Evolutionary conservation across 2,797 vertebrate species (phyloP).

Genomic region (Hydrophis major): DNA sequence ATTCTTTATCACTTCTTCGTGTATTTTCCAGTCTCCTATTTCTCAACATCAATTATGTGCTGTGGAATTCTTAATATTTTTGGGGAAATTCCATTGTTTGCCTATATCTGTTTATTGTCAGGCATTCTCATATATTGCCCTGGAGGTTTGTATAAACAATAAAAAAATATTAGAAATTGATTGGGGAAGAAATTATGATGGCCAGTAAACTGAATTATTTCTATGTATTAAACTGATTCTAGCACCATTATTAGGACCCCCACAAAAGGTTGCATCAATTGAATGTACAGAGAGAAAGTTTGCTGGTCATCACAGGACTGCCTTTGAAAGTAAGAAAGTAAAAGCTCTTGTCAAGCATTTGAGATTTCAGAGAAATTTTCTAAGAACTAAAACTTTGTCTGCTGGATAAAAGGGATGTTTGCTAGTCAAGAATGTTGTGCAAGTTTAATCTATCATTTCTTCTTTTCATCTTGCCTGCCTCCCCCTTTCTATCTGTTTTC

Average conservation of each 20-base stretch:
- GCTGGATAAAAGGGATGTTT: constrained; percentile 40
- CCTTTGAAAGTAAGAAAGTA: constrained; percentile 42
- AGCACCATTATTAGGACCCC: constrained; percentile 39
- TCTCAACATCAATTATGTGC: constrained; percentile 11
- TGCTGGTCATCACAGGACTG: constrained; percentile 7
- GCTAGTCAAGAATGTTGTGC: constrained; percentile 16
- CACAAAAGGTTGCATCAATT: constrained; percentile 34
- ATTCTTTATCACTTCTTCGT: constrained; percentile 8
- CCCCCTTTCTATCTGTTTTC: not conserved
- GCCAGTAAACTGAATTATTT: constrained; percentile 39
- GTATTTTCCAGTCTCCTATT: constrained; percentile 29
- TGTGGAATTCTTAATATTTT: constrained; percentile 16
- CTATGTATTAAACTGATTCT: constrained; percentile 33
- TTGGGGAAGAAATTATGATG: constrained; percentile 37
- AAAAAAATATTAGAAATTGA: constrained; percentile 49
- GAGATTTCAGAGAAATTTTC: constrained; percentile 39
- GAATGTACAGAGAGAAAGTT: not conserved
- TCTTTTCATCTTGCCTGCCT: not conserved
- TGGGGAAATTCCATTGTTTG: constrained; percentile 27
- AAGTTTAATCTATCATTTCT: constrained; percentile 36
- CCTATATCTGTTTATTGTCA: constrained; percentile 18
- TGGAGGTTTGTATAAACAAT: constrained; percentile 14
- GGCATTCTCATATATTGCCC: not conserved
- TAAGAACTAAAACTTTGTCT: constrained; percentile 55
- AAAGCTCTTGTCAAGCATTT: constrained; percentile 40